Conservation (phyloP, 2,797 vertebrate genomes). For the Nannoperca australis region DNA sequence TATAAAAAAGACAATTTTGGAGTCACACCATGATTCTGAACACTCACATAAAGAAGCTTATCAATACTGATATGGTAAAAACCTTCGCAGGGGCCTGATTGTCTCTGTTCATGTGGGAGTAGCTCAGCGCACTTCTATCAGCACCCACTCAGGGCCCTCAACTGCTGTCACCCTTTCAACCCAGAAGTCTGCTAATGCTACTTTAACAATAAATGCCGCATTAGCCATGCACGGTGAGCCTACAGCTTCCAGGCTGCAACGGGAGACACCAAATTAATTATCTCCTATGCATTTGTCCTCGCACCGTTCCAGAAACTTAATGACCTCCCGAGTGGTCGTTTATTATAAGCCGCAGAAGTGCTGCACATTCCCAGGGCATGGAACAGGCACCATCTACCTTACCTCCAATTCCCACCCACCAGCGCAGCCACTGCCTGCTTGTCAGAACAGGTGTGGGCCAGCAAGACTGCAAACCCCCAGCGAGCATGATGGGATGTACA, state of each 20-base stretch:
- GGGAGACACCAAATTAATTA: constrained; percentile 85
- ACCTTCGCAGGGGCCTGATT: constrained; percentile 19
- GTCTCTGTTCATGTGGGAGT: constrained; percentile 59
- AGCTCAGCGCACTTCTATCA: constrained; percentile 59
- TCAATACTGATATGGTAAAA: constrained; percentile 31
- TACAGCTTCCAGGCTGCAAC: constrained; percentile 70
- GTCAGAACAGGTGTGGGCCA: constrained; percentile 82
- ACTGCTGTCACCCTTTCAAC: constrained; percentile 61
- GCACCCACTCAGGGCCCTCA: constrained; percentile 63
- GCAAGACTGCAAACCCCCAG: constrained; percentile 72
- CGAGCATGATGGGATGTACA: constrained; percentile 64
- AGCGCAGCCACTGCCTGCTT: constrained; percentile 49
- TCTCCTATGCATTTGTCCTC: constrained; percentile 80
- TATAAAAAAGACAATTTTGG: background rate
- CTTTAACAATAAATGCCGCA: constrained; percentile 68
- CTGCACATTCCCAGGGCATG: constrained; percentile 58
- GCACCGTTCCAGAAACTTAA: constrained; percentile 79
- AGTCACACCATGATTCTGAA: constrained; percentile 22
- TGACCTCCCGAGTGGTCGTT: constrained; percentile 85
- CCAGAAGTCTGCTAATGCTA: constrained; percentile 54
- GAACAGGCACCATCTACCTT: constrained; percentile 59
- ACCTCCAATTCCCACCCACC: constrained; percentile 63
- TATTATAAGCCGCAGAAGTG: constrained; percentile 79
- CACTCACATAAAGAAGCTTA: constrained; percentile 29
- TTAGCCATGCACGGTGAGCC: constrained; percentile 71